phyloP scores from a whole-genome alignment of 2,888 invertebrate species.

The Chrysolina oricalcia region DNA sequence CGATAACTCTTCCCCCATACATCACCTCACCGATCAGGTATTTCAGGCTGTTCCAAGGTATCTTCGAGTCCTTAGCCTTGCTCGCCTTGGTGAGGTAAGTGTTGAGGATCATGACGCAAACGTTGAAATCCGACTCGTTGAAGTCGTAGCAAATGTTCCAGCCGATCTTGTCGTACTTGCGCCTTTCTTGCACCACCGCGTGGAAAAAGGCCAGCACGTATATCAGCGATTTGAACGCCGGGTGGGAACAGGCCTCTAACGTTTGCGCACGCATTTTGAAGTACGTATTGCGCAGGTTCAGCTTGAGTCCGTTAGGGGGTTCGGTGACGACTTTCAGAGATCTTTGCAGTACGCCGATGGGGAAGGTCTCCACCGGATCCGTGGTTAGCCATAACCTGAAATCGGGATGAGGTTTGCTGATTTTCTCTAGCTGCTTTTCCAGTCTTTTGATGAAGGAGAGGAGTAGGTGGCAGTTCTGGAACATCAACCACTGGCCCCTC shows the following conservation, averaged over 20 bases:
- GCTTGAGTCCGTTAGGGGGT: slow-evolving; percentile 89
- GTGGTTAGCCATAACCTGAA: slow-evolving; percentile 95
- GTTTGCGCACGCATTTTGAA: slow-evolving; percentile 86
- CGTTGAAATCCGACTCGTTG: slow-evolving; percentile 93
- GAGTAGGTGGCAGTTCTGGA: slow-evolving; percentile 93
- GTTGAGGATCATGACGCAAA: slow-evolving; percentile 88
- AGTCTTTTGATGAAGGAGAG: slow-evolving; percentile 85
- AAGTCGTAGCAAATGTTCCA: slow-evolving; percentile 97
- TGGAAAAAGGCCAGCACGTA: slow-evolving; percentile 95
- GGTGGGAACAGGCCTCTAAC: slow-evolving; percentile 83
- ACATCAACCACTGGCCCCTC: slow-evolving; percentile 92
- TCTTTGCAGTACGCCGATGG: slow-evolving; percentile 85
- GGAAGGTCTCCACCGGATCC: slow-evolving; percentile 89
- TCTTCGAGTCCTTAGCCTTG: slow-evolving; percentile 75
- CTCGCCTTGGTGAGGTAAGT: slow-evolving; percentile 86
- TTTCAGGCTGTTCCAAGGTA: slow-evolving; percentile 93
- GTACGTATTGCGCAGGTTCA: slow-evolving; percentile 91
- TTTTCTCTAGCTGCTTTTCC: slow-evolving; percentile 88
- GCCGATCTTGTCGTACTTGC: slow-evolving; percentile 94
- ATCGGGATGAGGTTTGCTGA: slow-evolving; percentile 89
- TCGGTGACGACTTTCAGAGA: slow-evolving; percentile 87
- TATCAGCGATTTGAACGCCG: slow-evolving; percentile 85
- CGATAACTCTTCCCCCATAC: slow-evolving; percentile 96
- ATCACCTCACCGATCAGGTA: slow-evolving; percentile 96
- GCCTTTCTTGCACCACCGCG: slow-evolving; percentile 92